Evolutionary conservation across 2,888 invertebrate species (phyloP), one percentile per base, ranked within the genome.

Genomic region (Himalopsyche anomala): DNA sequence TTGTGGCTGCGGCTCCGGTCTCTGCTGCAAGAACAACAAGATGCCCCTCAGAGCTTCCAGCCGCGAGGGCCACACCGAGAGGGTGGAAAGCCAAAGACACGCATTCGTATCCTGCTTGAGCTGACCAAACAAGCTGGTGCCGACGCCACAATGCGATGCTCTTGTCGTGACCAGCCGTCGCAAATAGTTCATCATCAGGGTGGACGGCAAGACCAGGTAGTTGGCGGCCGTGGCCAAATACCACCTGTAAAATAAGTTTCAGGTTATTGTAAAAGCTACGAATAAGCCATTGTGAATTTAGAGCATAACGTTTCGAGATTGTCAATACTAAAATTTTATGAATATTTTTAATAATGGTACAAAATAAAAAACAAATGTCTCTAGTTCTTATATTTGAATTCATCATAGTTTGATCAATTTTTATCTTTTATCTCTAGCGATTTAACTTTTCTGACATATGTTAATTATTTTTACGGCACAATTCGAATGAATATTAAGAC

Each of bases 161-260:
- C 91, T 97, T 97, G 91, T 98, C 98, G 90, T 97, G 96, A 0
- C 98, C 98, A 0, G 98, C 98, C 0, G 98, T 97, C 0, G 98
- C 97, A 90, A 98, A 98, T 89, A 97, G 94, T 91, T 98, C 98
- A 90, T 97, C 97, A 89, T 97, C 97, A 0, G 98, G 98, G 91
- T 98, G 98, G 2, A 97, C 96, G 4, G 97, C 97, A 85, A 98
- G 91, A 0, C 98, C 98, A 95, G 97, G 96, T 5, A 98, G 93
- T 91, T 97, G 97, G 86, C 97, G 95, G 84, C 97, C 96, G 91
- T 98, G 98, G 0, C 98, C 98, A 91, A 98, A 97, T 54, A 97
- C 95, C 51, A 97, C 95, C 95, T 96, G 90, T 38, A 90, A 89
- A 62, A 19, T n/a, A 62, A n/a, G 62, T 62, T 9, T 62, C 56